phyloP scores from a whole-genome alignment of 1,140 invertebrate species.

The Drosophila pseudoobscura region DNA sequence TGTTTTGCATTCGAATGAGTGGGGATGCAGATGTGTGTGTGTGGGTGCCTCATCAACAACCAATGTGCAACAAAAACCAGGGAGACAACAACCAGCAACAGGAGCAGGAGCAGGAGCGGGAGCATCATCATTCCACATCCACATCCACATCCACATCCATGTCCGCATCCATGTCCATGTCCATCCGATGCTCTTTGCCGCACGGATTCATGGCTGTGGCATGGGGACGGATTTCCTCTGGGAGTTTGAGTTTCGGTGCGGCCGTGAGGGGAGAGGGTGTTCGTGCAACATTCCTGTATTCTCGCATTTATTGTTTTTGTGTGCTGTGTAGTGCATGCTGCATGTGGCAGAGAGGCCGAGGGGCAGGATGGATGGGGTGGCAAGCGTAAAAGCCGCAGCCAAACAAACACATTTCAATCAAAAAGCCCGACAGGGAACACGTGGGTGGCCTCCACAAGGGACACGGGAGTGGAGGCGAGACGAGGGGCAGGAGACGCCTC shows the following conservation, averaged over 20 bases:
- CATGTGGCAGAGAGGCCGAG: background rate
- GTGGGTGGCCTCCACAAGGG: constrained; percentile 53
- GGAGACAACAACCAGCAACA: constrained; percentile 6
- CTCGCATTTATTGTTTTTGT: constrained; percentile 64
- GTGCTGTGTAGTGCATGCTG: constrained; percentile 1
- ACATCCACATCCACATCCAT: too few species aligned
- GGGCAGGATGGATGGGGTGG: background rate
- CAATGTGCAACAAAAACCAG: background rate
- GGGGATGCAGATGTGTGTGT: constrained; percentile 6
- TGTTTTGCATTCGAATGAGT: constrained; percentile 6
- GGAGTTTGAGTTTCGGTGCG: constrained; percentile 17
- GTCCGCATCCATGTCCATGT: constrained; percentile 30
- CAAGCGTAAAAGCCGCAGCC: constrained; percentile 56
- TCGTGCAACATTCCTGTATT: constrained; percentile 53
- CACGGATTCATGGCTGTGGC: background rate
- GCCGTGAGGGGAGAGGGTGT: constrained; percentile 1
- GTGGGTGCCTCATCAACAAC: constrained; percentile 49
- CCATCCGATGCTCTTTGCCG: constrained; percentile 38
- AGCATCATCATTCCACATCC: background rate
- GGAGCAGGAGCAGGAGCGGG: background rate
- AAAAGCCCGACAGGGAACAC: constrained; percentile 60
- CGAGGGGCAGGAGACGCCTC: background rate
- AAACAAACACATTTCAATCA: constrained; percentile 81
- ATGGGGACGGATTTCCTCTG: constrained; percentile 37
- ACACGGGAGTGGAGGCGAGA: too few species aligned